A percentile compares a stretch with the other conserved stretches of the same genome.
These are phyloP conservation scores for Pleuronectes platessa DNA, from an alignment of 2,113 vertebrate genomes.

Conservation along the genomic window DNA sequence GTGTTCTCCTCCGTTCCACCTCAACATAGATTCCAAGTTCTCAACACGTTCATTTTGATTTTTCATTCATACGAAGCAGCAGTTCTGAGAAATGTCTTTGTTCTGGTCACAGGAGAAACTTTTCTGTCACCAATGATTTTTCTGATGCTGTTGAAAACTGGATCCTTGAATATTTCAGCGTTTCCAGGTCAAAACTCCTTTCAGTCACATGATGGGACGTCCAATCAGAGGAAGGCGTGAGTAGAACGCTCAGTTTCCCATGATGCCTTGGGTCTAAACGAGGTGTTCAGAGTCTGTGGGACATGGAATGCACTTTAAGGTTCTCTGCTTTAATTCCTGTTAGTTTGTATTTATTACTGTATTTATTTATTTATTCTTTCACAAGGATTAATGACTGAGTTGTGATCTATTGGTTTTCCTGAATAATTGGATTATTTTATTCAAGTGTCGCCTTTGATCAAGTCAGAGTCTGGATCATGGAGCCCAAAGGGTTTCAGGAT, in stretches of 20 bases:
- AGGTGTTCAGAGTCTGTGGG: conserved; percentile 29
- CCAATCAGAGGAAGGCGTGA: conserved; percentile 11
- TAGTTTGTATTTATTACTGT: conserved; percentile 25
- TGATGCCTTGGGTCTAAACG: conserved; percentile 42
- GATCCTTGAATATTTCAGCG: background rate
- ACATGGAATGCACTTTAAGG: conserved; percentile 62
- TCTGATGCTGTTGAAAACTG: background rate
- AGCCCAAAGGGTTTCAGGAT: too few relatives aligned
- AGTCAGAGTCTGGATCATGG: too few relatives aligned
- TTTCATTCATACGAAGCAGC: background rate
- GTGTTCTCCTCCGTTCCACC: background rate
- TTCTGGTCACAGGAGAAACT: too few relatives aligned
- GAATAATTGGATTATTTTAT: background rate
- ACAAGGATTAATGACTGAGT: conserved; percentile 7
- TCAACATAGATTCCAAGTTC: background rate
- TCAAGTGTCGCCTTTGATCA: too few relatives aligned
- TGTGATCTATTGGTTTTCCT: conserved; percentile 1
- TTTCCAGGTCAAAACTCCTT: background rate
- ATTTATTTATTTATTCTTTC: conserved; percentile 54
- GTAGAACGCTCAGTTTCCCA: conserved; percentile 18
- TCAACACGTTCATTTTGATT: too few relatives aligned
- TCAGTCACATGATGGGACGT: background rate
- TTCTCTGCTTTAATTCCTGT: conserved; percentile 31
- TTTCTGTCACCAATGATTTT: too few relatives aligned
- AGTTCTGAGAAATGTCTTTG: too few relatives aligned